A percentile compares a stretch with the other conserved stretches of the same genome.
These are phyloP conservation scores for Heliconius hortense DNA, from an alignment of 2,888 invertebrate species.

Conservation along the genomic window DNA sequence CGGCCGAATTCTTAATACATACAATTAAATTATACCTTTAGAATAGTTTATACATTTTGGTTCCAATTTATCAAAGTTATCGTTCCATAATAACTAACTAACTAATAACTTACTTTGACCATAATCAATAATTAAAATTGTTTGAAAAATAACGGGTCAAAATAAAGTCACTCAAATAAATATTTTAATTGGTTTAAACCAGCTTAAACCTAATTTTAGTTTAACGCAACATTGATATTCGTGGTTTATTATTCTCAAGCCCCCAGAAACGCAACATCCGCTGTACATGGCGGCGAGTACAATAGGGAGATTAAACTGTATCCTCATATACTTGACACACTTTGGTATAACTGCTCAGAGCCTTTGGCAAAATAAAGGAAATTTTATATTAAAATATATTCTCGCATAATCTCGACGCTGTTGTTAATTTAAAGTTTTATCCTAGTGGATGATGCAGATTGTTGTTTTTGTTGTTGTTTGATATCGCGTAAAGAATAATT, in stretches of 20 bases:
- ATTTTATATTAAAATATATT: background rate
- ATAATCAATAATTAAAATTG: background rate
- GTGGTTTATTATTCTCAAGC: slow-evolving; percentile 10
- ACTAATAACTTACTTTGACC: too few species aligned
- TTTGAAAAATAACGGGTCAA: background rate
- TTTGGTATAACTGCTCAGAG: background rate
- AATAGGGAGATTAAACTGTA: slow-evolving; percentile 18
- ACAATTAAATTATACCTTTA: too few species aligned
- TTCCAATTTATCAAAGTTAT: too few species aligned
- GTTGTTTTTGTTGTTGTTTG: too few species aligned
- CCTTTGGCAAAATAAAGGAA: background rate
- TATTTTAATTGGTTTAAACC: background rate
- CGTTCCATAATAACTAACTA: too few species aligned
- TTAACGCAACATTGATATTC: background rate
- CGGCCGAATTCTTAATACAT: too few species aligned
- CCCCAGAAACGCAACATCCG: background rate
- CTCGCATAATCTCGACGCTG: background rate
- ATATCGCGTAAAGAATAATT: too few species aligned
- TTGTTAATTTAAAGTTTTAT: background rate
- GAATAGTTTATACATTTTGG: too few species aligned
- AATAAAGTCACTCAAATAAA: background rate
- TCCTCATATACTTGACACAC: slow-evolving; percentile 8
- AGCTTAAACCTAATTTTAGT: background rate
- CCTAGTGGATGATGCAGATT: too few species aligned
- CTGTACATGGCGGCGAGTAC: slow-evolving; percentile 1